These are phyloP conservation scores for Siniperca chuatsi DNA, from an alignment of 2,113 vertebrate genomes.

Conservation along the genomic window DNA sequence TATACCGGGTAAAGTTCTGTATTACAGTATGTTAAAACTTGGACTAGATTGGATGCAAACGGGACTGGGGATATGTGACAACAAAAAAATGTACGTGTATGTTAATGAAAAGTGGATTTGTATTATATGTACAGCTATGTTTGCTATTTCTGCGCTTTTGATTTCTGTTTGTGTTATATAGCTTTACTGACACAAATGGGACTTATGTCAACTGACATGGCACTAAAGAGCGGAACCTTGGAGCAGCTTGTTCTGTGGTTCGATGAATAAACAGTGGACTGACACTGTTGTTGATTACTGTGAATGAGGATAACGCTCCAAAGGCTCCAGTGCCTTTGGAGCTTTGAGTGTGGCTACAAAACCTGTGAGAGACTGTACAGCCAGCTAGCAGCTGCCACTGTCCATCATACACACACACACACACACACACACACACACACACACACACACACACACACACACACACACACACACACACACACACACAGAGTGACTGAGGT, in stretches of 20 bases:
- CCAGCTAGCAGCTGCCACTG: conserved; percentile 89
- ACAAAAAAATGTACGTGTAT: not conserved
- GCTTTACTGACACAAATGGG: not conserved
- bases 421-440: conserved; percentile 83
- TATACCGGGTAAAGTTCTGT: not conserved
- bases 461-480: conserved; percentile 85
- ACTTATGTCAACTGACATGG: not conserved
- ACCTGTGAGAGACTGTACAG: conserved; percentile 84
- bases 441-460: conserved; percentile 85
- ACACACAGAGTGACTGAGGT: conserved; percentile 73
- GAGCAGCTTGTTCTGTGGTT: not conserved
- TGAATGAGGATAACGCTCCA: not conserved
- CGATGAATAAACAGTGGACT: conserved; percentile 2
- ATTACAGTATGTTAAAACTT: not conserved
- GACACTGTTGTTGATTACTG: conserved; percentile 36
- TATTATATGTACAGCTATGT: not conserved
- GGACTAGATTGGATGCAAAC: not conserved
- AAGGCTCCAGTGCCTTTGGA: conserved; percentile 13
- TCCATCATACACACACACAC: conserved; percentile 86
- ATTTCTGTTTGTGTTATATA: not conserved
- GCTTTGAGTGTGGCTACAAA: conserved; percentile 82
- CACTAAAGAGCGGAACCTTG: not conserved
- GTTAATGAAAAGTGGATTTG: not conserved
- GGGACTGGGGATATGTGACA: not conserved
- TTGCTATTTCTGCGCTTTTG: not conserved